Base-by-base conservation (phyloP, 1,140 invertebrate species). In the Maconellicoccus hirsutus region DNA sequence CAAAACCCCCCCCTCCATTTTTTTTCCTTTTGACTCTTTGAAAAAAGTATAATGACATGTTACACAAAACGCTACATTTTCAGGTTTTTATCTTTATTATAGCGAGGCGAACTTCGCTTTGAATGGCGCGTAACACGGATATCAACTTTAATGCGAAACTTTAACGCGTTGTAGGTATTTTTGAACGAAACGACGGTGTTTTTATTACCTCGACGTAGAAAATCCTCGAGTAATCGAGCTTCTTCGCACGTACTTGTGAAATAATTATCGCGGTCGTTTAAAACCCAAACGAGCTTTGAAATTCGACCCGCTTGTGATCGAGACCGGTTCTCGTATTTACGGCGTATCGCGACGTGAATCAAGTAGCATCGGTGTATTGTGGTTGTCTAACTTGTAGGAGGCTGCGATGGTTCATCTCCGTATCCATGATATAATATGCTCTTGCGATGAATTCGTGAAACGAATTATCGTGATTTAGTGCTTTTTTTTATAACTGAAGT, bases 111-210 rank as follows among this genome's bases (percentile, higher is more conserved):
- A 66, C 61, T 66, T 23, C 25, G 22, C 22, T 66, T 25, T 66
- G 14, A 66, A 66, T 66, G 61, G 25, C 22, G 61, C 61, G 61
- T 12, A 66, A 66, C 61, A 12, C 25, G 61, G 61, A 66, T 66
- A 66, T 66, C 25, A 66, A 66, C 14, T 66, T 66, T 66, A 66
- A 66, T 66, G 61, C 14, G 25, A 66, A 66, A 66, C 14, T 66
- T 66, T 66, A 25, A 66, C 10, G 10, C 10, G 4, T 66, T 22
- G 61, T 66, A 8, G 22, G 2, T 23, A 19, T 16, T 19, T 6
- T 59, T 59, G 16, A 59, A 6, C 21, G 4, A 3, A 59, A 4
- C 52, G 8, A 1, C 61, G 61, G 6, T 22, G 61, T 4, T 66
- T 23, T 22, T 23, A 66, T 66, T 25, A 25, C 25, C 19, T 66